Evolutionary conservation across 1,140 invertebrate species (phyloP).

Genomic region (Asobara japonica): DNA sequence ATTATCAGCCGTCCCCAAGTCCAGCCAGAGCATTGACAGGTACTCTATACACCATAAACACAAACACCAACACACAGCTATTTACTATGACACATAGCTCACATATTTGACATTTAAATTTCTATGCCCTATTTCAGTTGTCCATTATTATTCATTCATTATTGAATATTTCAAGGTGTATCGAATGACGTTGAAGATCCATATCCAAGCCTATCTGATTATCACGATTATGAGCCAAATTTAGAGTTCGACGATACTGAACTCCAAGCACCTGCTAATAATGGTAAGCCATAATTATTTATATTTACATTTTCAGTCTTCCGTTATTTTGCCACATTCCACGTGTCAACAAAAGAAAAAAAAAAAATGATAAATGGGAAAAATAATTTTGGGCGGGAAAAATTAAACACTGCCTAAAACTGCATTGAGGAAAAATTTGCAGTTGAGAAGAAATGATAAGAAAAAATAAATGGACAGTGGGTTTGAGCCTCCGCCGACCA

Average conservation of each 20-base stretch:
- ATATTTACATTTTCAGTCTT: background rate
- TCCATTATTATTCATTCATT: conserved; percentile 23
- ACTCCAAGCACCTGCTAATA: conserved; percentile 69
- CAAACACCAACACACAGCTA: background rate
- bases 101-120: background rate
- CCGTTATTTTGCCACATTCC: no score
- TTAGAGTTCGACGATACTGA: conserved; percentile 97
- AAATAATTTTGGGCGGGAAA: no score
- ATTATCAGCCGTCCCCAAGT: conserved; percentile 43
- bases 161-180: conserved; percentile 43
- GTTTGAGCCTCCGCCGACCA: no score
- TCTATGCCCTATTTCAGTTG: background rate
- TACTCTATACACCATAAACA: conserved; percentile 12
- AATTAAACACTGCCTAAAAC: no score
- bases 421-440: no score
- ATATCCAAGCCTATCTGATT: conserved; percentile 89
- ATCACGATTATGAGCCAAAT: conserved; percentile 93
- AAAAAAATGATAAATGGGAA: no score
- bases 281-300: conserved; percentile 47
- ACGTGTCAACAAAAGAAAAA: no score
- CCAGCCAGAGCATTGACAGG: conserved; percentile 45
- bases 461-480: no score
- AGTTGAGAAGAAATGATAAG: no score
- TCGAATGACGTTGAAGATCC: conserved; percentile 78
- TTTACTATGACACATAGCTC: background rate